Evolutionary conservation across 2,797 vertebrate species (phyloP), one percentile per base, ranked within the genome.

Genomic region (Sebastolobus alascanus): DNA sequence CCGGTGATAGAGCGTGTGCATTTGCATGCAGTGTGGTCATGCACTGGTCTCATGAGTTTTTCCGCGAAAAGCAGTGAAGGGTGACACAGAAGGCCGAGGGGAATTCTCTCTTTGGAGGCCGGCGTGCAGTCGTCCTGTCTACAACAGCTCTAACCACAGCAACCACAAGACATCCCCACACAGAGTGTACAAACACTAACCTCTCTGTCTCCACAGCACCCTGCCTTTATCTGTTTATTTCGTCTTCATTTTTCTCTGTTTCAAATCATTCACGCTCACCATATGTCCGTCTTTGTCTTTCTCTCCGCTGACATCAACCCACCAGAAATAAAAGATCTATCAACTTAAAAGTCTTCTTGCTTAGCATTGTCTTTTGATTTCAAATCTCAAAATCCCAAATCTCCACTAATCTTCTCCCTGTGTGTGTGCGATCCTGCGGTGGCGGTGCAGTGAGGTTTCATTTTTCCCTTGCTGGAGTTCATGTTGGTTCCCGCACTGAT

Each of bases 81-180:
- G 66, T 90, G 81, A 83, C 77, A 72, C 22, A 1, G 75, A 78
- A 61, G 80, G 82, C 80, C 20, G 11, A 38, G 60, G 79, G 83
- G 79, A 89, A 80, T 83, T 79, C 69, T 78, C 40, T 72, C 75
- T 79, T 68, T 8, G 14, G 54, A 74, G 87, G 71, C 79, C 18
- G 37, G 35, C 27, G 4, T 58, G 31, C 75, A 89, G 88, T 84
- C 85, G 22, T 82, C 8, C 52, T 81, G 90, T 93, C 89, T 90
- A 54, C 82, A 68, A 74, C 74, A 63, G 56, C 73, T 76, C 85
- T 73, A 82, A 92, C 89, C 89, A 88, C 88, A 89, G 37, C 56
- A 75, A 81, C 85, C 81, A 67, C 73, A 20, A 84, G 61, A 89
- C 87, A 90, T 70, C 66, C 76, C 54, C 80, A 82, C 68, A 77